phyloP scores from a whole-genome alignment of 2,113 vertebrate genomes.

The Andinoacara biseriatus region DNA sequence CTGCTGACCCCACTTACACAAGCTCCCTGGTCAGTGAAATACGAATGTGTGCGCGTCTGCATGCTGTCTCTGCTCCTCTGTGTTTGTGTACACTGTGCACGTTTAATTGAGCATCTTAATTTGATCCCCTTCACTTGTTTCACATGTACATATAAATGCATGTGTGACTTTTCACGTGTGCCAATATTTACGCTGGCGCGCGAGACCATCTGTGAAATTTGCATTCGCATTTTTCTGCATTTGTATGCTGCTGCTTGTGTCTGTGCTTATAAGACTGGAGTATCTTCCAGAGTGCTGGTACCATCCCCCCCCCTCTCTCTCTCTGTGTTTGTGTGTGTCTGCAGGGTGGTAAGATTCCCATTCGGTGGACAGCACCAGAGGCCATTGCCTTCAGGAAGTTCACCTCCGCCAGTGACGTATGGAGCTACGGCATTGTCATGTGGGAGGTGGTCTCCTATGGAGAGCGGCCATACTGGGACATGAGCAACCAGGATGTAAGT shows the following conservation, averaged over 20 bases:
- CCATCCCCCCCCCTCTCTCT: slow-evolving; percentile 6
- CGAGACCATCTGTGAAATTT: slow-evolving; percentile 28
- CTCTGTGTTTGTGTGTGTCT: slow-evolving; percentile 12
- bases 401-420: slow-evolving; percentile 83
- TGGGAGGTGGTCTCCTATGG: slow-evolving; percentile 86
- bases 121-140: slow-evolving; percentile 27
- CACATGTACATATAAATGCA: slow-evolving; percentile 38
- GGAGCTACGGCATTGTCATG: slow-evolving; percentile 86
- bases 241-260: slow-evolving; percentile 6
- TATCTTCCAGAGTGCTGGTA: slow-evolving; percentile 13
- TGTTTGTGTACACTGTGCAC: slow-evolving; percentile 13
- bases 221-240: slow-evolving; percentile 27
- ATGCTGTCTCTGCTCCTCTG: neutral
- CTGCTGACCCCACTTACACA: slow-evolving; percentile 93
- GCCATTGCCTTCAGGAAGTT: slow-evolving; percentile 86
- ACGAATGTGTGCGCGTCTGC: neutral
- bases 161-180: neutral
- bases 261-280: slow-evolving; percentile 24
- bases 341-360: slow-evolving; percentile 84
- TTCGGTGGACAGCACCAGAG: slow-evolving; percentile 84
- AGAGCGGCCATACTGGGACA: slow-evolving; percentile 85
- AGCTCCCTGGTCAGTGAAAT: slow-evolving; percentile 88
- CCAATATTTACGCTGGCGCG: slow-evolving; percentile 44
- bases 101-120: slow-evolving; percentile 54
- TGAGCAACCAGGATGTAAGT: slow-evolving; percentile 86